These are phyloP conservation scores for Atlantisia rogersi DNA, from an alignment of 2,113 vertebrate genomes.

Conservation along the genomic window DNA sequence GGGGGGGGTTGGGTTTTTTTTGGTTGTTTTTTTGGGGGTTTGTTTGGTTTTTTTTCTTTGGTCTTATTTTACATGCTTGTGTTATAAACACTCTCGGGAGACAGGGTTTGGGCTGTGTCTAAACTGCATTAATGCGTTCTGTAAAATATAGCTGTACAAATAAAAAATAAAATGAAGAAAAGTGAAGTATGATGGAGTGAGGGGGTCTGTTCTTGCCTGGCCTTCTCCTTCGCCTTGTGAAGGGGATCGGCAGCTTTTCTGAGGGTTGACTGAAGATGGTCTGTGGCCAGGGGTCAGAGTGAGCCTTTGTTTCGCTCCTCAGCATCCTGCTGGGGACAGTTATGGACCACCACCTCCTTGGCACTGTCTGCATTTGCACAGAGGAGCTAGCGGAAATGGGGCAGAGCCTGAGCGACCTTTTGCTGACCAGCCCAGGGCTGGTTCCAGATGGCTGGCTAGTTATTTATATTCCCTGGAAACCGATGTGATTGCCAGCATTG, in stretches of 20 bases:
- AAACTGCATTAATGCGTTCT: slow-evolving; percentile 91
- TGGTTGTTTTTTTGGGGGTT: neutral
- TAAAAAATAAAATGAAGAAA: slow-evolving; percentile 94
- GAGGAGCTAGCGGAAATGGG: neutral
- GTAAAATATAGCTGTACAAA: slow-evolving; percentile 99
- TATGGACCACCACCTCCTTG: neutral
- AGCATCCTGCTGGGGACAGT: too few species aligned
- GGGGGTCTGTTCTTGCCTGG: slow-evolving; percentile 8
- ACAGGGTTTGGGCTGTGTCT: slow-evolving; percentile 90
- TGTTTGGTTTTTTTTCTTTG: neutral
- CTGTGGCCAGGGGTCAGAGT: neutral
- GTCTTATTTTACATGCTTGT: slow-evolving; percentile 83
- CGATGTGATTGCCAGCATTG: neutral
- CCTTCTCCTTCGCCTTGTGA: neutral
- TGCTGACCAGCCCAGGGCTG: neutral
- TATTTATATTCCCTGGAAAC: slow-evolving; percentile 43
- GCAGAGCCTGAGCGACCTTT: neutral
- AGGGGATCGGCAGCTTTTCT: neutral
- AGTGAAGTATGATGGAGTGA: slow-evolving; percentile 43
- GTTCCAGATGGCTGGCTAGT: neutral
- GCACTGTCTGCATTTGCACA: neutral
- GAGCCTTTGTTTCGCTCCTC: rapidly evolving
- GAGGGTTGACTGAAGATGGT: rapidly evolving
- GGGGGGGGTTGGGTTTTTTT: neutral
- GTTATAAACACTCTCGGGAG: slow-evolving; percentile 84